Conservation (phyloP, 2,888 invertebrate genomes). For the Drosophila falleni region DNA sequence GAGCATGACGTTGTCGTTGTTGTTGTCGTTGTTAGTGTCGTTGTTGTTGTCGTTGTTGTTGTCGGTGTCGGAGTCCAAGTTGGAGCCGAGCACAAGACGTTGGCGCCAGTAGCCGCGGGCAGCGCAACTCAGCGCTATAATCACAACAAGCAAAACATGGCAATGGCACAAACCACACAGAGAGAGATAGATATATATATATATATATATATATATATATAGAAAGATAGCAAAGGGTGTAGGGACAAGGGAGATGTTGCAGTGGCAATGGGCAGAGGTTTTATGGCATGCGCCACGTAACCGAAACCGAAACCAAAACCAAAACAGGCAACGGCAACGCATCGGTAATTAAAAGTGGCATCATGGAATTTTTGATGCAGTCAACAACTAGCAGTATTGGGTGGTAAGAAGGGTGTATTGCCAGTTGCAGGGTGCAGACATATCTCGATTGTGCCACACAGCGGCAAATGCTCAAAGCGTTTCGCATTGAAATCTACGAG, state of each 20-base stretch:
- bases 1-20: conserved; percentile 47
- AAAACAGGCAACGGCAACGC: conserved; percentile 52
- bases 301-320: conserved; percentile 62
- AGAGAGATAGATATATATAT: not conserved
- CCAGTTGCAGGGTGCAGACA: conserved; percentile 1
- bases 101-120: conserved; percentile 67
- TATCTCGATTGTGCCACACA: conserved; percentile 6
- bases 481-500: not conserved
- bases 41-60: not conserved
- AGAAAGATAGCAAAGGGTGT: not conserved
- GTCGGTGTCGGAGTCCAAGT: conserved; percentile 17
- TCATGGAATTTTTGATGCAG: conserved; percentile 59
- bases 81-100: conserved; percentile 54
- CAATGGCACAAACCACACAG: conserved; percentile 58
- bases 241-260: not conserved
- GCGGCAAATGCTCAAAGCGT: conserved; percentile 21
- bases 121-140: conserved; percentile 70
- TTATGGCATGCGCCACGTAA: conserved; percentile 77
- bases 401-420: not conserved
- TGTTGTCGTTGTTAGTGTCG: conserved; percentile 20
- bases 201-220: no score
- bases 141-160: conserved; percentile 51
- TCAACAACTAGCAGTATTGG: conserved; percentile 19
- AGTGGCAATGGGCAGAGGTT: conserved; percentile 56
- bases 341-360: conserved; percentile 71